Evolutionary conservation across 2,113 vertebrate genomes (phyloP).

Genomic region (Hydropotes inermis): DNA sequence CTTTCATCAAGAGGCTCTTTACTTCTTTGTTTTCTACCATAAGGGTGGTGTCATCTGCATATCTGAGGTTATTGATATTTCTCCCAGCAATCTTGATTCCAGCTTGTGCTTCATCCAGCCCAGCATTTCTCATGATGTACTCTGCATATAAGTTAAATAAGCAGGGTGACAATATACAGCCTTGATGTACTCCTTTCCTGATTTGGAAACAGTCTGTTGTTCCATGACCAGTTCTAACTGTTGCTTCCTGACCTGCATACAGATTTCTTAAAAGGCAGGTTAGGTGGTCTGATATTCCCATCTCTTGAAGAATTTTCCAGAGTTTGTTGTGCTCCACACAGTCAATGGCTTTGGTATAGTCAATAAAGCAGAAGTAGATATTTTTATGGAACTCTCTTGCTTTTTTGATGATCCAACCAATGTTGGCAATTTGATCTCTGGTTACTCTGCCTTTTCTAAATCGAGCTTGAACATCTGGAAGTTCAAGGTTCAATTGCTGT

Average conservation of each 20-base stretch:
- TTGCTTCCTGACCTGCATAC: background rate
- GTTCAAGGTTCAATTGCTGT: too few species aligned
- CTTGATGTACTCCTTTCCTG: background rate
- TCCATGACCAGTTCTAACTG: background rate
- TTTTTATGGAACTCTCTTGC: background rate
- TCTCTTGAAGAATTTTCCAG: background rate
- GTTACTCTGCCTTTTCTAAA: too few species aligned
- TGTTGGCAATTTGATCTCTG: too few species aligned
- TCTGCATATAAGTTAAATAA: background rate
- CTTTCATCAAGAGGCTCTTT: background rate
- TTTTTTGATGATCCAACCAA: rapidly evolving
- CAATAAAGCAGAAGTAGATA: background rate
- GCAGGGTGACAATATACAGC: background rate
- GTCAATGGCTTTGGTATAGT: background rate
- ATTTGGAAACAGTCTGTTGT: background rate
- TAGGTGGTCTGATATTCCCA: background rate
- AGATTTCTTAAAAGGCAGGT: background rate
- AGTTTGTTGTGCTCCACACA: background rate
- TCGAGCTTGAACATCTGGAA: too few species aligned
- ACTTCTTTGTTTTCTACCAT: background rate
- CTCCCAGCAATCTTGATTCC: background rate
- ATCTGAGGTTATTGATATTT: background rate
- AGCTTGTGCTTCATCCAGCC: background rate
- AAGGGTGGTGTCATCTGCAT: background rate
- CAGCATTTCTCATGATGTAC: background rate